A percentile compares a stretch with the other conserved stretches of the same genome.
These are phyloP conservation scores for Drosophila eohydei DNA, from an alignment of 2,888 invertebrate genomes.

Conservation along the genomic window DNA sequence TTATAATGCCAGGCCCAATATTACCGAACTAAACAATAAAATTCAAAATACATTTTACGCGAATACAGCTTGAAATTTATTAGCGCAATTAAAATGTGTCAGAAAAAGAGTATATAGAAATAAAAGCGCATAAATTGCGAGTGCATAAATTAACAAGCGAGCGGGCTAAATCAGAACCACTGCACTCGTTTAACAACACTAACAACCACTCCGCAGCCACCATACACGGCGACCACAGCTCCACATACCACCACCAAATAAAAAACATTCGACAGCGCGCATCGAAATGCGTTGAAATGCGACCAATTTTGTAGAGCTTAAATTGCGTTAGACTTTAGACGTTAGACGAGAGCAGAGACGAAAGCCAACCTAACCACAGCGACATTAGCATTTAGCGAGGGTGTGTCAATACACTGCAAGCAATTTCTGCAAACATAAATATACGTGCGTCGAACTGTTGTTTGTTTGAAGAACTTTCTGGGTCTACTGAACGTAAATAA, in stretches of 20 bases:
- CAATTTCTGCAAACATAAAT: constrained; percentile 4
- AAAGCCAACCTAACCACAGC: constrained; percentile 35
- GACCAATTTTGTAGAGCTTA: constrained; percentile 67
- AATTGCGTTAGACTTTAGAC: constrained; percentile 66
- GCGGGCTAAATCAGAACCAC: constrained; percentile 47
- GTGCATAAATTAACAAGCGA: constrained; percentile 33
- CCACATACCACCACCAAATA: constrained; percentile 57
- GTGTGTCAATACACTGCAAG: constrained; percentile 29
- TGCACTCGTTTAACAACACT: constrained; percentile 59
- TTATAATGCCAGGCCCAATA: not conserved
- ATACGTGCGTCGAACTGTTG: not conserved
- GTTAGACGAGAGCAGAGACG: constrained; percentile 1
- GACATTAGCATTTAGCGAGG: constrained; percentile 19
- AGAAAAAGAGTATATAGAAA: constrained; percentile 21
- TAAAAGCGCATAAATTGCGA: constrained; percentile 42
- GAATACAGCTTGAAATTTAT: constrained; percentile 53
- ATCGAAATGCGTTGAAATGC: constrained; percentile 70
- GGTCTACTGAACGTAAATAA: not conserved
- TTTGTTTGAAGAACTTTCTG: not conserved
- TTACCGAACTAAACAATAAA: constrained; percentile 26
- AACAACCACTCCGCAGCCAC: constrained; percentile 13
- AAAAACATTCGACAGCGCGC: constrained; percentile 44
- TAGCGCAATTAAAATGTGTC: constrained; percentile 53
- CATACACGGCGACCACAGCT: constrained; percentile 16
- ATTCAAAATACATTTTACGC: constrained; percentile 18